Evolutionary conservation across 2,797 vertebrate species (phyloP).

Genomic region (Sebastes steindachneri): DNA sequence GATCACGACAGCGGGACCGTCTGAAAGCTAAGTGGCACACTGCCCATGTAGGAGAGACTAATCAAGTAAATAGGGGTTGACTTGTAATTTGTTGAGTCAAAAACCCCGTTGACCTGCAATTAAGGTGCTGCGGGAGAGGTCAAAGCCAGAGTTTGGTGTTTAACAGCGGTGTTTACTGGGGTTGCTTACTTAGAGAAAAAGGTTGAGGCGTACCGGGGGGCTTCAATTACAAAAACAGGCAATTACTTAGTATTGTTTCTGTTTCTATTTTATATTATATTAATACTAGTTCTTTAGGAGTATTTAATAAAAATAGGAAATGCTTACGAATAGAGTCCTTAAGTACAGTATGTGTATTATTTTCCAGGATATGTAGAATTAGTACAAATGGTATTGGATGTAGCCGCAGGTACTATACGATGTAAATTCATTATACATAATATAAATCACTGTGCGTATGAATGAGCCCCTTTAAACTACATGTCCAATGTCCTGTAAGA

Average conservation of each 20-base stretch:
- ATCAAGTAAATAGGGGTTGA: slow-evolving; percentile 61
- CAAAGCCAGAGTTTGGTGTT: slow-evolving; percentile 24
- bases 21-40: slow-evolving; percentile 42
- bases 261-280: neutral
- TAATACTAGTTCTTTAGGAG: neutral
- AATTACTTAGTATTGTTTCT: neutral
- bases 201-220: neutral
- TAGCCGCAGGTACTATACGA: neutral
- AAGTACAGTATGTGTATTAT: neutral
- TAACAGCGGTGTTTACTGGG: slow-evolving; percentile 12
- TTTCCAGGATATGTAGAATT: neutral
- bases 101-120: slow-evolving; percentile 55
- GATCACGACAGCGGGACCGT: neutral
- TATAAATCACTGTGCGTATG: neutral
- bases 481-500: too few species aligned
- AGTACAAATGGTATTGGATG: neutral
- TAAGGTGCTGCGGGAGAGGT: slow-evolving; percentile 29
- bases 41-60: slow-evolving; percentile 46
- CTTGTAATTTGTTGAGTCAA: slow-evolving; percentile 62
- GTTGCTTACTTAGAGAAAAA: slow-evolving; percentile 24
- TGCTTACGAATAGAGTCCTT: neutral
- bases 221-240: neutral
- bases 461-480: neutral
- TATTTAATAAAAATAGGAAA: neutral
- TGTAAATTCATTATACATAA: neutral